A percentile compares a stretch with the other conserved stretches of the same genome.
Conservation (phyloP, 2,888 invertebrate genomes). For the Drosophila tanythrix region DNA sequence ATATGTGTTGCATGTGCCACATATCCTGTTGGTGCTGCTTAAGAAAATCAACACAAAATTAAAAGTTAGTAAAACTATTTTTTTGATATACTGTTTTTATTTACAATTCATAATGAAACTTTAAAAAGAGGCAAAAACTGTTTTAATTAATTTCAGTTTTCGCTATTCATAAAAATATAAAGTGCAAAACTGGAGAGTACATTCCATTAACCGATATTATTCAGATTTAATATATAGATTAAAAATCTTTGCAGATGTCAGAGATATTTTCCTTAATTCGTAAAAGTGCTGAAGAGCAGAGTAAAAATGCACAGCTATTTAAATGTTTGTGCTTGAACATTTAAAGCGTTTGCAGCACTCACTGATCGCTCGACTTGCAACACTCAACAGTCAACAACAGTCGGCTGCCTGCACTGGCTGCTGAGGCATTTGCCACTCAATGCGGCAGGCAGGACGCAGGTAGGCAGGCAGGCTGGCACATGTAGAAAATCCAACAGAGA, state of each 20-base stretch:
- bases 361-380: constrained; percentile 8
- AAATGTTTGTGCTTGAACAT: constrained; percentile 24
- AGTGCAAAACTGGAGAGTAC: background rate
- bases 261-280: background rate
- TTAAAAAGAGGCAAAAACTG: background rate
- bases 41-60: constrained; percentile 37
- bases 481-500: constrained; percentile 55
- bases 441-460: constrained; percentile 1
- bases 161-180: background rate
- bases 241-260: too few relatives aligned
- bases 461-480: constrained; percentile 15
- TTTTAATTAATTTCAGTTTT: background rate
- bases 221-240: background rate
- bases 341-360: constrained; percentile 25
- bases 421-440: constrained; percentile 40
- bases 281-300: background rate
- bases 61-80: background rate
- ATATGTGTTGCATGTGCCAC: constrained; percentile 70
- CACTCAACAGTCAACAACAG: constrained; percentile 16
- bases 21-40: constrained; percentile 15
- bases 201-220: background rate
- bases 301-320: constrained; percentile 14
- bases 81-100: background rate
- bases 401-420: constrained; percentile 2
- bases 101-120: background rate